A percentile compares a stretch with the other conserved stretches of the same genome.
Evolutionary conservation across 2,888 invertebrate species (phyloP).

Genomic region (Cosmia trapezina): DNA sequence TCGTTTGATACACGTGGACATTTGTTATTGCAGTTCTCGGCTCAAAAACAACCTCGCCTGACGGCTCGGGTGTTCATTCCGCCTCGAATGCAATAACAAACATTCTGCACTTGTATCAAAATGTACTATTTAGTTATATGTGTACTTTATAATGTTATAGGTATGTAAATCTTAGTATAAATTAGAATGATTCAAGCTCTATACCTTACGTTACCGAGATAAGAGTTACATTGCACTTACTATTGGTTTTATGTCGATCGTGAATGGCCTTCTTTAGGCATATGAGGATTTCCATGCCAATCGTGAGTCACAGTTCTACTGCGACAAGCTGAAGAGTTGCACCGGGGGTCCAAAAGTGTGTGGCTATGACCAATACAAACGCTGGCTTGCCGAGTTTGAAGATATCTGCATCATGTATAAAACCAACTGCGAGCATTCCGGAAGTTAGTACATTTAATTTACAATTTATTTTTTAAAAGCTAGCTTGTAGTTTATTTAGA

Average conservation of each 20-base stretch:
- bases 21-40: too few species aligned
- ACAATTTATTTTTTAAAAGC: neutral
- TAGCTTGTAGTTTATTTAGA: neutral
- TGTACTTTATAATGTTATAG: too few species aligned
- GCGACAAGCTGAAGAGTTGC: slow-evolving; percentile 68
- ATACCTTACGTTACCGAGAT: neutral
- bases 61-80: too few species aligned
- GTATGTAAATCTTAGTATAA: too few species aligned
- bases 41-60: too few species aligned
- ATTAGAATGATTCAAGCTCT: neutral
- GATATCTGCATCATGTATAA: slow-evolving; percentile 73
- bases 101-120: too few species aligned
- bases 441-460: slow-evolving; percentile 69
- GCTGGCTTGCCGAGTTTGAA: slow-evolving; percentile 71
- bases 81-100: too few species aligned
- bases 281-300: neutral
- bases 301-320: slow-evolving; percentile 59
- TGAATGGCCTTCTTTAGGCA: neutral
- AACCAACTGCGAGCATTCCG: slow-evolving; percentile 71
- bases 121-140: too few species aligned
- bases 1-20: too few species aligned
- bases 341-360: slow-evolving; percentile 67
- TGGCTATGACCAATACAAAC: slow-evolving; percentile 67
- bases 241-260: neutral
- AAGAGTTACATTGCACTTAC: neutral